phyloP scores from a whole-genome alignment of 2,113 vertebrate species.

The Cygnus atratus region DNA sequence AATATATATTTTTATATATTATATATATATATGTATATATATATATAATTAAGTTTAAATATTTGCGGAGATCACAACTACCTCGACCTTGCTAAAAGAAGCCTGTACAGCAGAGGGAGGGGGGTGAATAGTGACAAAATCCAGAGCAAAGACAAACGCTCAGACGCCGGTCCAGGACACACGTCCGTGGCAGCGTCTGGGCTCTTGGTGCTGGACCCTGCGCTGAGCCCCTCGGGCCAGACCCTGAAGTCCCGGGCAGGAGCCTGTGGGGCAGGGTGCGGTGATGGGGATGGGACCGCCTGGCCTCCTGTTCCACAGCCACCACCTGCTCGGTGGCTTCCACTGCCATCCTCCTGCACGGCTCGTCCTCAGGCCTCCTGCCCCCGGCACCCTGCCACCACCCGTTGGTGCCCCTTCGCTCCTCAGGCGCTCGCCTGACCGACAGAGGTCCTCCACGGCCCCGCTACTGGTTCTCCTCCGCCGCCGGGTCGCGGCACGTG shows the following conservation, averaged over 20 bases:
- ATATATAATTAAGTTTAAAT: conserved; percentile 82
- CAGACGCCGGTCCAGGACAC: not conserved
- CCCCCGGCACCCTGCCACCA: rapidly evolving
- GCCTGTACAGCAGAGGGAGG: conserved; percentile 64
- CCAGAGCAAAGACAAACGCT: conserved; percentile 23
- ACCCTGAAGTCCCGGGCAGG: not conserved
- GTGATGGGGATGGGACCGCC: not conserved
- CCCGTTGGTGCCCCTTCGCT: not conserved
- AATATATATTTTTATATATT: conserved; percentile 79
- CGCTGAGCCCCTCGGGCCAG: not conserved
- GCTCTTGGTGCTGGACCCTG: not conserved
- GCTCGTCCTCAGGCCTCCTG: not conserved
- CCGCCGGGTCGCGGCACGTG: conserved; percentile 91
- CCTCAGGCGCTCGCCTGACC: not conserved
- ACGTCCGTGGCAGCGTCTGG: not conserved
- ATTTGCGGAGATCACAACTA: conserved; percentile 75
- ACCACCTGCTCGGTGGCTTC: not conserved
- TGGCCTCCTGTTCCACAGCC: not conserved
- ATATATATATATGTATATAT: conserved; percentile 70
- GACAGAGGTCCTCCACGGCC: not conserved
- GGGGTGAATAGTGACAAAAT: conserved; percentile 47
- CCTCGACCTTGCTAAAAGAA: conserved; percentile 68
- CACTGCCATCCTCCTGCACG: not conserved
- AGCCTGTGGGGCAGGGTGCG: not conserved
- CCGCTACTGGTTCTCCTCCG: conserved; percentile 88